Conservation (phyloP, 2,888 invertebrate species). For the Neoascia interrupta region DNA sequence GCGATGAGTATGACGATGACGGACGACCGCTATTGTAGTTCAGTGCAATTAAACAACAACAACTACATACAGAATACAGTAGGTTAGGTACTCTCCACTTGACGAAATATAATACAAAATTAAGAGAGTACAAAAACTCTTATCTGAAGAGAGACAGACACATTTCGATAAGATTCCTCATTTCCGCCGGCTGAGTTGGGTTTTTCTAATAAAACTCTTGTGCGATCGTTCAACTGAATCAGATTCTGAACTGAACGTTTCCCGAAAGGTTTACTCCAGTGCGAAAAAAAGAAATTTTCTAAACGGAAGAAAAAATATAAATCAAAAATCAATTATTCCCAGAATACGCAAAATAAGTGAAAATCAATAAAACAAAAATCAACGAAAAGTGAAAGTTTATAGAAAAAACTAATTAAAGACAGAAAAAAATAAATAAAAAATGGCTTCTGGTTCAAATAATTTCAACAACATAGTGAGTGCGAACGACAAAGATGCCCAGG, state of each 20-base stretch:
- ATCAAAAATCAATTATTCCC: not conserved
- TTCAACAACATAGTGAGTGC: slow-evolving; percentile 68
- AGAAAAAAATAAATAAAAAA: slow-evolving; percentile 38
- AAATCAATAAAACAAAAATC: slow-evolving; percentile 22
- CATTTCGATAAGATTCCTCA: slow-evolving; percentile 59
- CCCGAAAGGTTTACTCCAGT: slow-evolving; percentile 54
- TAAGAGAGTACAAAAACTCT: slow-evolving; percentile 22
- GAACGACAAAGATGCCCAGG: slow-evolving; percentile 64
- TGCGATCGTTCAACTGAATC: slow-evolving; percentile 43
- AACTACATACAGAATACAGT: not conserved
- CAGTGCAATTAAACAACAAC: slow-evolving; percentile 10
- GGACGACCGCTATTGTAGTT: no score
- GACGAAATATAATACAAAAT: slow-evolving; percentile 28
- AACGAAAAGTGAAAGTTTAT: slow-evolving; percentile 16
- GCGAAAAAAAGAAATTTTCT: slow-evolving; percentile 2
- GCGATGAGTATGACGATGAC: no score
- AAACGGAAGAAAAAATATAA: not conserved
- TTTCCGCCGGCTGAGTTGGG: slow-evolving; percentile 39
- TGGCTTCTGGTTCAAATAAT: slow-evolving; percentile 69
- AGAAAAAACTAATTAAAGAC: slow-evolving; percentile 16
- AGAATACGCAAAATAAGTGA: slow-evolving; percentile 1
- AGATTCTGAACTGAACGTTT: slow-evolving; percentile 47
- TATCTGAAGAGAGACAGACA: slow-evolving; percentile 54
- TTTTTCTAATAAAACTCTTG: slow-evolving; percentile 59
- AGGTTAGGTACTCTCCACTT: slow-evolving; percentile 1